Percentiles rank a stretch among this genome's conserved stretches.
Evolutionary conservation across 2,797 vertebrate genomes (phyloP).

Genomic region (Capromys pilorides): DNA sequence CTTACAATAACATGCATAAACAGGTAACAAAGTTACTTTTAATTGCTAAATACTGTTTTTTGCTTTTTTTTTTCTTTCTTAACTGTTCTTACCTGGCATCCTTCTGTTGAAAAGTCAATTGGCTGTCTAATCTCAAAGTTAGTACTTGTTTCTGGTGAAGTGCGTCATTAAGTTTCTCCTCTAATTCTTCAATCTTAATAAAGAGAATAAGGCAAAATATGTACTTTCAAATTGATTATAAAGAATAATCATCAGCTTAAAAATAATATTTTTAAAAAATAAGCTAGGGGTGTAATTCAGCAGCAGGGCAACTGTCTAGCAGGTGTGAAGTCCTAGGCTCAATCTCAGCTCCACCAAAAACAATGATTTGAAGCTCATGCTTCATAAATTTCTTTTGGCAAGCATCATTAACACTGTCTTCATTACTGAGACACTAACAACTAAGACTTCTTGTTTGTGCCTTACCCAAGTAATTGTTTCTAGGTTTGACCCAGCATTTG

Average conservation of each 20-base stretch:
- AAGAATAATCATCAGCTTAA: neutral
- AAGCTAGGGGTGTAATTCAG: neutral
- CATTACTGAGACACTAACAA: neutral
- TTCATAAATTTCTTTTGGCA: neutral
- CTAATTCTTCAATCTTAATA: slow-evolving; percentile 93
- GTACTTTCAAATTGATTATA: slow-evolving; percentile 28
- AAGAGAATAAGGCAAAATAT: slow-evolving; percentile 60
- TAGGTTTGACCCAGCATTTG: neutral
- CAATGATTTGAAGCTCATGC: neutral
- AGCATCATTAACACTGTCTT: neutral
- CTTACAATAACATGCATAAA: slow-evolving; percentile 22
- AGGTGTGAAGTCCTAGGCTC: neutral
- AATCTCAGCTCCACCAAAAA: neutral
- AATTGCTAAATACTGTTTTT: neutral
- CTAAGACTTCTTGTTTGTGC: neutral
- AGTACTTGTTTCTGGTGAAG: slow-evolving; percentile 95
- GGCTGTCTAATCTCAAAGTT: slow-evolving; percentile 92
- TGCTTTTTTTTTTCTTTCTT: neutral
- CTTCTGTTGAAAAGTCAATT: slow-evolving; percentile 94
- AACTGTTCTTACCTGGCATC: slow-evolving; percentile 90
- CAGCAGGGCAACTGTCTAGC: neutral
- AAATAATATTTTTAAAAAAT: neutral
- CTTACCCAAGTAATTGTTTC: neutral
- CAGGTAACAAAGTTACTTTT: slow-evolving; percentile 7
- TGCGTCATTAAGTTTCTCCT: slow-evolving; percentile 95